Conservation (phyloP, 2,888 invertebrate genomes). For the Orchestes rusci region DNA sequence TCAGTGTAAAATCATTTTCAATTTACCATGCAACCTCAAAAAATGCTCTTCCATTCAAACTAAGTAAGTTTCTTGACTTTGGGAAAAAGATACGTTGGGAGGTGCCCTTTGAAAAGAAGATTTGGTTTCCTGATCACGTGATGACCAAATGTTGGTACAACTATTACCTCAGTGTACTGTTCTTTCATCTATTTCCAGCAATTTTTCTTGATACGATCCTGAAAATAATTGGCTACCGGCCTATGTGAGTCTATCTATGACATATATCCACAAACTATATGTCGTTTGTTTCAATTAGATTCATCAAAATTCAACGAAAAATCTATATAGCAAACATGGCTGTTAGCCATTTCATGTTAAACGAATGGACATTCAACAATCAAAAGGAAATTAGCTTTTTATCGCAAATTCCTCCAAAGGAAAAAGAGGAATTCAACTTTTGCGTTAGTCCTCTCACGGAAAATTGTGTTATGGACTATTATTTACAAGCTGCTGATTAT, state of each 20-base stretch:
- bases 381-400: too few relatives aligned
- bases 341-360: slow-evolving; percentile 63
- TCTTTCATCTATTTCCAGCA: slow-evolving; percentile 70
- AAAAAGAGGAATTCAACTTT: slow-evolving; percentile 6
- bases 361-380: slow-evolving; percentile 75
- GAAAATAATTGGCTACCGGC: slow-evolving; percentile 59
- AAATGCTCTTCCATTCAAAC: background rate
- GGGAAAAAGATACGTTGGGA: slow-evolving; percentile 60
- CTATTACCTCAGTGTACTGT: slow-evolving; percentile 58
- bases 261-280: too few relatives aligned
- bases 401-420: slow-evolving; percentile 7
- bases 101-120: slow-evolving; percentile 61
- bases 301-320: slow-evolving; percentile 70
- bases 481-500: too few relatives aligned
- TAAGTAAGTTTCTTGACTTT: background rate
- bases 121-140: slow-evolving; percentile 73
- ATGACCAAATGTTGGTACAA: slow-evolving; percentile 57
- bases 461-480: too few relatives aligned
- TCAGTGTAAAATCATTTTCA: too few relatives aligned
- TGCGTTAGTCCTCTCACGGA: background rate
- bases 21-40: slow-evolving; percentile 16
- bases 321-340: slow-evolving; percentile 68
- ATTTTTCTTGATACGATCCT: slow-evolving; percentile 65
- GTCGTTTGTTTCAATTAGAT: too few relatives aligned
- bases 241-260: slow-evolving; percentile 57